Percentiles rank a stretch among this genome's conserved stretches.
phyloP scores from a whole-genome alignment of 2,797 vertebrate species.

The Siniperca scherzeri region DNA sequence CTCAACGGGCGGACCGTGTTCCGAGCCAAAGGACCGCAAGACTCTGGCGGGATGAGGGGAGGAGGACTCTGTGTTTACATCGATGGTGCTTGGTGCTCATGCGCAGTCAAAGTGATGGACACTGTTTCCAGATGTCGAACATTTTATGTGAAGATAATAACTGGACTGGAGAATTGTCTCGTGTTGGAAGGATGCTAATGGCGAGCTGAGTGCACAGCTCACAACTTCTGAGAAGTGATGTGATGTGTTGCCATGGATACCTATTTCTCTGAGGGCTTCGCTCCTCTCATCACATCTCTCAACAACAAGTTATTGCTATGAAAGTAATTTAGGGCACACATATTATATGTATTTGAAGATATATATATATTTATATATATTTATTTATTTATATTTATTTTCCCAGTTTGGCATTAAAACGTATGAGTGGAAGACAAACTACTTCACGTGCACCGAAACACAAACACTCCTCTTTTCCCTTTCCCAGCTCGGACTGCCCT shows the following conservation, averaged over 20 bases:
- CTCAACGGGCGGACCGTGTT: too few relatives aligned
- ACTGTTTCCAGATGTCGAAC: too few relatives aligned
- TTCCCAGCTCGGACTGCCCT: neutral
- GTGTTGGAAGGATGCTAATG: conserved; percentile 21
- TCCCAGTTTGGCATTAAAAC: neutral
- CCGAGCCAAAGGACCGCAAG: too few relatives aligned
- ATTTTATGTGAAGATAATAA: too few relatives aligned
- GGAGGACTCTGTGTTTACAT: too few relatives aligned
- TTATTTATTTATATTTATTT: conserved; percentile 7
- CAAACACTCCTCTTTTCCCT: neutral
- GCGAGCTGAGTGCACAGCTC: conserved; percentile 38
- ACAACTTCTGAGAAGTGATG: conserved; percentile 56
- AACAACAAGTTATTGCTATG: conserved; percentile 20
- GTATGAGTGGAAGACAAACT: neutral
- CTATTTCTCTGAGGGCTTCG: conserved; percentile 19
- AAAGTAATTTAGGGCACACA: conserved; percentile 14
- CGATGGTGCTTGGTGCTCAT: too few relatives aligned
- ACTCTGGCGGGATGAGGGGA: too few relatives aligned
- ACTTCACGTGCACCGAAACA: neutral
- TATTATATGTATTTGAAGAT: neutral
- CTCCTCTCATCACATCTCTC: conserved; percentile 20
- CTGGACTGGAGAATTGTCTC: neutral
- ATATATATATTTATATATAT: neutral
- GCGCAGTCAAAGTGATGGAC: too few relatives aligned
- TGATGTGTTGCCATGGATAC: conserved; percentile 73